phyloP scores from a whole-genome alignment of 2,888 invertebrate species.

The Tryphoninae sp. region DNA sequence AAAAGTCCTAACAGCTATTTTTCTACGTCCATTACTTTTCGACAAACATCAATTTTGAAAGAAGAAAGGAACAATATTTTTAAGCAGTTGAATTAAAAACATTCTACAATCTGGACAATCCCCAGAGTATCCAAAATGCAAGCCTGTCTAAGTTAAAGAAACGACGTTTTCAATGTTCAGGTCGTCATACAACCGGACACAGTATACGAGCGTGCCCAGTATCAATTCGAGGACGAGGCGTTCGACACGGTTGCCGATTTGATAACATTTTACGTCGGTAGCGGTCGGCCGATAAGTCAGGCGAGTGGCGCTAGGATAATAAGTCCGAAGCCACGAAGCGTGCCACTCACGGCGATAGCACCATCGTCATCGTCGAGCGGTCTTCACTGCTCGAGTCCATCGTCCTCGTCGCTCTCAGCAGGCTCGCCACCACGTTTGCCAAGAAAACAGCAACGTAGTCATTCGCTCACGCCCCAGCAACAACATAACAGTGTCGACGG shows the following conservation, averaged over 20 bases:
- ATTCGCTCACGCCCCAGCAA: conserved; percentile 87
- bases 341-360: conserved; percentile 84
- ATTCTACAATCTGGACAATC: too few relatives aligned
- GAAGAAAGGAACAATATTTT: too few relatives aligned
- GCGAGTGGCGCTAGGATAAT: conserved; percentile 94
- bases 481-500: conserved; percentile 66
- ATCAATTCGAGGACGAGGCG: conserved; percentile 96
- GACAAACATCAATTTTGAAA: too few relatives aligned
- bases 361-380: conserved; percentile 68
- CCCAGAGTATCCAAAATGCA: background rate
- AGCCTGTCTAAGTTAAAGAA: background rate
- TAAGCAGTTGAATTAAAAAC: too few relatives aligned
- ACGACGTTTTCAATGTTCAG: conserved; percentile 79
- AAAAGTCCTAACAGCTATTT: background rate
- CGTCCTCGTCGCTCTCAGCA: conserved; percentile 83
- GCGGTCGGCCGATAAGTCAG: conserved; percentile 93
- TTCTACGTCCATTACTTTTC: too few relatives aligned
- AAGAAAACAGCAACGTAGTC: conserved; percentile 88
- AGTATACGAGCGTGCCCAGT: conserved; percentile 95
- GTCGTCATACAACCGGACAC: conserved; percentile 93
- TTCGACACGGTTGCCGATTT: conserved; percentile 96
- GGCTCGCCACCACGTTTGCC: conserved; percentile 80
- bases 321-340: conserved; percentile 91
- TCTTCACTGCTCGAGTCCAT: conserved; percentile 81
- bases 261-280: conserved; percentile 96